Conservation (phyloP, 2,888 invertebrate species). For the Chesias legatella region DNA sequence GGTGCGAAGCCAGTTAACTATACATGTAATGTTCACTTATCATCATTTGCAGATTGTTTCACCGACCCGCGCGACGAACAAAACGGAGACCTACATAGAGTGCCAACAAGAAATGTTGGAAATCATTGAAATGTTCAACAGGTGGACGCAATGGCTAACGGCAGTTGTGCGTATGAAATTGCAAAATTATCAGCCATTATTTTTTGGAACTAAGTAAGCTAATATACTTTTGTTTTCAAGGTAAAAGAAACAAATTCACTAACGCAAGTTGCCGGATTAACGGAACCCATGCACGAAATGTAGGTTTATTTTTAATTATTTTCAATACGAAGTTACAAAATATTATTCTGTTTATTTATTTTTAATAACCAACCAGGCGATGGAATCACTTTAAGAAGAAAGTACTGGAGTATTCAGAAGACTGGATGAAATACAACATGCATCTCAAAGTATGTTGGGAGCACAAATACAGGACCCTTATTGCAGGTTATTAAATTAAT, state of each 20-base stretch:
- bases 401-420: constrained; percentile 48
- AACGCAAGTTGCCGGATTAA: constrained; percentile 23
- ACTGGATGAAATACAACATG: constrained; percentile 59
- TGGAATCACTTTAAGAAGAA: constrained; percentile 57
- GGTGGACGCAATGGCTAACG: constrained; percentile 66
- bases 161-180: constrained; percentile 46
- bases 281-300: constrained; percentile 37
- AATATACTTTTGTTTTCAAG: constrained; percentile 32
- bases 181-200: not conserved
- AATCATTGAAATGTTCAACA: constrained; percentile 61
- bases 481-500: constrained; percentile 41
- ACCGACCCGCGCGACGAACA: constrained; percentile 48
- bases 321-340: no score
- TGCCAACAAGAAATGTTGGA: constrained; percentile 60
- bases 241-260: constrained; percentile 54
- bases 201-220: not conserved
- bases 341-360: not conserved
- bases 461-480: constrained; percentile 49
- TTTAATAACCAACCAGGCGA: constrained; percentile 36
- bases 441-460: constrained; percentile 61
- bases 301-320: constrained; percentile 27
- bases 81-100: constrained; percentile 48
- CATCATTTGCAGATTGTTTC: constrained; percentile 49
- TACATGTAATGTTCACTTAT: not conserved
- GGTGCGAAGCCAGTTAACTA: no score